Base-by-base conservation (phyloP, 1,140 invertebrate genomes). In the Littorina saxatilis region DNA sequence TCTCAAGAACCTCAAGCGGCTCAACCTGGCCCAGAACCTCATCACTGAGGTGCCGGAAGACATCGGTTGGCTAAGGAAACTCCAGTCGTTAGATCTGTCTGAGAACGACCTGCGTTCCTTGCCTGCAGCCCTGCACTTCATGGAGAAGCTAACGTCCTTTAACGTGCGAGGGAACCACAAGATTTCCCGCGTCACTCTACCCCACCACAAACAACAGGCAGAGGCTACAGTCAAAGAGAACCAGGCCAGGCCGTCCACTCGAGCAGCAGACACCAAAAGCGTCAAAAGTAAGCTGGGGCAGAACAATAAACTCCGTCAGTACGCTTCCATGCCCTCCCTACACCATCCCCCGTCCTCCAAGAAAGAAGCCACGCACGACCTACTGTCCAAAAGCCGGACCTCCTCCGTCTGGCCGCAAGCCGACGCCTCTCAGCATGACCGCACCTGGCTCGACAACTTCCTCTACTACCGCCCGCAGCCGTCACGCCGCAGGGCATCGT, bases 41-140 rank as follows among this genome's bases (percentile, higher is more conserved):
- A 88, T 92, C 13, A 55, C 75, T 1, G 88, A 87, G 79, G 74
- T 92, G 1, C 85, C 88, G 0, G 82, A 87, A 58, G 90, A 91
- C 32, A 86, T 91, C n/a, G 84, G 84, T 3, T 79, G 85, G 15
- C 85, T 91, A 43, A 88, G 87, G 37, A 85, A 87, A 27, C 84
- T 92, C 13, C 84, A 85, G 35, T 86, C 84, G 23, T 82, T 92
- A 32, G 90, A 91, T 76, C 66, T 92, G 0, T 85, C 88, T 5
- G 83, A 91, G 37, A 92, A 92, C 77, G 66, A 86, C 27, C 81
- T 92, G 11, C 83, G 84, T 2, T 75, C 74, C 35, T 81, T 91
- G 68, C 91, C 90, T 0, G 83, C 86, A n/a, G 79, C 85, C 9
- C 80, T 91, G 35, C 80, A 91, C 52, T 81, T 90, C 58, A 75